Evolutionary conservation across 2,113 vertebrate genomes (phyloP), one percentile per base, ranked within the genome.

Genomic region (Hemichromis elongatus): DNA sequence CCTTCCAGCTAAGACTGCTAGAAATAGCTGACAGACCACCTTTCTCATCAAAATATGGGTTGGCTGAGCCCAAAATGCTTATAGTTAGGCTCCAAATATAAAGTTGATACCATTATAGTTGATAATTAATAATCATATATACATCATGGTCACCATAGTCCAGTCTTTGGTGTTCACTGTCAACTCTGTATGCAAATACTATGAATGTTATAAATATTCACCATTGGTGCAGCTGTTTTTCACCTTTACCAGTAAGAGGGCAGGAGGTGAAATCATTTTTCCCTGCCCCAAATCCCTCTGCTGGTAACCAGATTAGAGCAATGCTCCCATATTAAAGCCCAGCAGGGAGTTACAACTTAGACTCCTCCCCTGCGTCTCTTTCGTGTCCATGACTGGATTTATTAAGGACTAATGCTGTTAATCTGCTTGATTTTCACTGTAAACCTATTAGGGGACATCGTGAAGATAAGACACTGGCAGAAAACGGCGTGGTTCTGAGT

Each of bases 401-500:
- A 94, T 93, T 86, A 88, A 89, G 56, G 61, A 30, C 80, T 92
- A 89, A 94, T 92, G 86, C 90, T 79, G 56, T 91, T 94, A 94
- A 95, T 93, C 94, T 93, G 83, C 82, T 77, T 82, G 82, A 89
- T 94, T 93, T 87, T 63, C 84, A 87, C 80, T 89, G 90, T 94
- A 95, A 94, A 91, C 85, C 92, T 91, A 93, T 95, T 91, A 89
- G 82, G n/a, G 81, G 75, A 89, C 88, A 87, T 80, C 81, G 80
- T 87, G 82, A 82, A 82, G 78, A 61, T 66, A 77, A 83, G 92
- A 94, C 88, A 93, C 85, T 83, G 84, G 86, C 33, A 83, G 35
- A 87, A 87, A 88, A 47, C 24, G 30, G 80, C n/a, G 35, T 92
- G 85, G 93, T 90, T 87, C 86, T 26, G 68, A 83, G 66, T 50